Conservation (phyloP, 23 tunicate genomes). For the Pegea sp. region DNA sequence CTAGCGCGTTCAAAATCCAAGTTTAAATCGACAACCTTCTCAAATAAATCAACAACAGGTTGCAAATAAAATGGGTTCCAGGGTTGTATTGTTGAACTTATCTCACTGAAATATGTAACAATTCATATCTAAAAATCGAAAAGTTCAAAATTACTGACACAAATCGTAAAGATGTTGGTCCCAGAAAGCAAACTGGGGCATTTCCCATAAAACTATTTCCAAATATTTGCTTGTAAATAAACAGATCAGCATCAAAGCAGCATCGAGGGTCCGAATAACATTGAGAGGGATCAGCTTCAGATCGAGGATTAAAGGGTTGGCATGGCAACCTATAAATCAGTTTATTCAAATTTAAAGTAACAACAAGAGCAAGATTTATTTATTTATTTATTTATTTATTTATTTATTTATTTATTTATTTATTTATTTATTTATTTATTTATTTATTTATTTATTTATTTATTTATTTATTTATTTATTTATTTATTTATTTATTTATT, state of each 20-base stretch:
- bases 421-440: too few species aligned
- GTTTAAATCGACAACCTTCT: constrained; percentile 6
- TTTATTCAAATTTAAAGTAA: background rate
- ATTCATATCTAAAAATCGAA: background rate
- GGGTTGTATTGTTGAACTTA: background rate
- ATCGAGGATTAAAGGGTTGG: constrained; percentile 3
- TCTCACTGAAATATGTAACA: background rate
- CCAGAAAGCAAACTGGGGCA: constrained; percentile 86
- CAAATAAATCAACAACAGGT: constrained; percentile 26
- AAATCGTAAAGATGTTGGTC: constrained; percentile 43
- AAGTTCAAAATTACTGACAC: constrained; percentile 9
- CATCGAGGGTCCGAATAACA: constrained; percentile 57
- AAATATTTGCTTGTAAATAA: constrained; percentile 41
- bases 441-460: too few species aligned
- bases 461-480: too few species aligned
- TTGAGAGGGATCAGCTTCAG: constrained; percentile 44
- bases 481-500: too few species aligned
- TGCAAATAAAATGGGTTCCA: constrained; percentile 54
- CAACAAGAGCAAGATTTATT: background rate
- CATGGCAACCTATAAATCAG: constrained; percentile 34
- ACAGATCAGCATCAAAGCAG: constrained; percentile 75
- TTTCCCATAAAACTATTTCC: constrained; percentile 34
- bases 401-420: too few species aligned
- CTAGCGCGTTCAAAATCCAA: constrained; percentile 4
- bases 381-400: too few species aligned